Base-by-base conservation (phyloP, 2,888 invertebrate genomes). In the Drosophila phalerata region DNA sequence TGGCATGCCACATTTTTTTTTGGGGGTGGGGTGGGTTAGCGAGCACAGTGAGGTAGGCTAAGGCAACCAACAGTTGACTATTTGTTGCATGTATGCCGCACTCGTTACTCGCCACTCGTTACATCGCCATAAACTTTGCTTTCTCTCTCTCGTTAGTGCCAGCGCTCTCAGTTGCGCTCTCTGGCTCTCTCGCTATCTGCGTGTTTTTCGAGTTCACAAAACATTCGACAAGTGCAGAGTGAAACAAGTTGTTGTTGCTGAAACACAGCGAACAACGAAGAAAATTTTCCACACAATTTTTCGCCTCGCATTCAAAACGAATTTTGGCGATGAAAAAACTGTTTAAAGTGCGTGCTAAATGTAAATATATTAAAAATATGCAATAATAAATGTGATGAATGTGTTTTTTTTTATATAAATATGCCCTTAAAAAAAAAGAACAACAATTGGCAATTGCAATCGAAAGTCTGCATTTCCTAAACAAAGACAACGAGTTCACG, bases 141-240 rank as follows among this genome's bases (percentile, higher is more conserved):
- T 60, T 56, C 28, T 40, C 64, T 48, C 53, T 34, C 51, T 30
- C n/a, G 25, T 53, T 10, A 11, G 42, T 11, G 15, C 58, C 53
- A 30, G 30, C 69, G 56, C 67, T 45, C n/a, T 34, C n/a, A 30
- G 28, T 28, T 28, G 28, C 3, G 30, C 30, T 25, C 22, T 25
- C 38, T 6, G 56, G 52, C 43, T 30, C 56, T 17, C 30, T 6
- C 61, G 43, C 61, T 55, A 34, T 68, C 38, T 40, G 37, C 25
- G 53, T 65, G 34, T 51, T 47, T 81, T 72, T 72, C 81, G 76
- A 86, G n/a, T 76, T 85, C 86, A 85, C 82, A 87, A 85, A 89
- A 89, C 85, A 86, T 86, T 86, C 85, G 85, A 86, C 85, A 86
- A 86, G 85, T 86, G 85, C 88, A 85, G 88, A 85, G 88, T 88